Base-by-base conservation (phyloP, 2,113 vertebrate species). In the Trochalopteron elliotii region DNA sequence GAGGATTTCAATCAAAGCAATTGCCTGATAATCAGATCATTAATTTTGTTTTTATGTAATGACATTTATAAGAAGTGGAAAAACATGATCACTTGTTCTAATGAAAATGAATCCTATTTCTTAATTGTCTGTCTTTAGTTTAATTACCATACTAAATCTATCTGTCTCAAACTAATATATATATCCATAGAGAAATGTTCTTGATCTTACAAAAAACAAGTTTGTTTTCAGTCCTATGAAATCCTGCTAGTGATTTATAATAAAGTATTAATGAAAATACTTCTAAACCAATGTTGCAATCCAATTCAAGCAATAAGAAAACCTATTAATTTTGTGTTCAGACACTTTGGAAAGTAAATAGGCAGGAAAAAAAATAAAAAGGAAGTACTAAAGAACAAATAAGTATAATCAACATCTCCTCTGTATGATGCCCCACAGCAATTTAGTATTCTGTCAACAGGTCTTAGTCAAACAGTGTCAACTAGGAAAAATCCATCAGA, bases 91-190 rank as follows among this genome's bases (percentile, higher is more conserved):
- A 90, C 94, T 95, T 93, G 20, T 37, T 64, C 49, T 91, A 94
- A 92, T 89, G 91, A 97, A 96, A 96, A 92, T 93, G 20, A 94
- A 40, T 90, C 56, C 37, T 89, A 47, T 65, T 90, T 95, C 71
- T 83, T 94, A 95, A 97, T 91, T 89, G 60, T 3, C 21, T 87
- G 23, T 8, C 67, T 71, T 94, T 82, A 64, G 12, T 68, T 83
- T 84, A 85, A 95, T 95, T 89, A 85, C 44, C 40, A 71, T 61
- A 82, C 40, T 92, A 89, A 96, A 87, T 90, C 39, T 89, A 47
- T 69, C 49, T 16, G 8, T 71, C 83, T 87, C 39, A 78, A 65
- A 30, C 33, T 64, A 72, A 65, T 71, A 52, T 19, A 82, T 85
- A 82, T 77, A 76, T 61, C 12, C 35, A 67, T 2, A 5, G 11